Evolutionary conservation across 1,140 invertebrate species (phyloP).

Genomic region (Dinothrombium tinctorium): DNA sequence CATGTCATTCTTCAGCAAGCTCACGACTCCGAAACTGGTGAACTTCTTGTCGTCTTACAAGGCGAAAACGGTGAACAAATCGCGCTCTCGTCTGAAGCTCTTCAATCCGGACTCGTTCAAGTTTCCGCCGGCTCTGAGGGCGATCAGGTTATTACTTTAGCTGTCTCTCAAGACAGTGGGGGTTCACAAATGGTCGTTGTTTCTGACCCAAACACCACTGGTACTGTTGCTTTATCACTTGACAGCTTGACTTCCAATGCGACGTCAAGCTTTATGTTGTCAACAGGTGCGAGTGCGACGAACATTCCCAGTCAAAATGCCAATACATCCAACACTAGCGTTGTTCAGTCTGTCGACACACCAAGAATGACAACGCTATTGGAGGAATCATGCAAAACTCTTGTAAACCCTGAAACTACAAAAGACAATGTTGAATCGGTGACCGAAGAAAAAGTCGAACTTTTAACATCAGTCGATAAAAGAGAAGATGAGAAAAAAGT

Average conservation of each 20-base stretch:
- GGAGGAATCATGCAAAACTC: neutral
- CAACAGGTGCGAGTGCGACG: neutral
- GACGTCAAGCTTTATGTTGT: neutral
- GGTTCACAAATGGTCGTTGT: neutral
- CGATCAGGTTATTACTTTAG: conserved; percentile 2
- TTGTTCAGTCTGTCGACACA: conserved; percentile 7
- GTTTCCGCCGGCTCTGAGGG: neutral
- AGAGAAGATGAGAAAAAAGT: neutral
- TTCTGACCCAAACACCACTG: neutral
- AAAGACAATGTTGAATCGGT: neutral
- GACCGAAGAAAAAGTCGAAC: neutral
- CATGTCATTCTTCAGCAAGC: conserved; percentile 5
- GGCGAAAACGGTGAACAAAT: conserved; percentile 8
- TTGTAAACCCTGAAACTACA: neutral
- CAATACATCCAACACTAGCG: neutral
- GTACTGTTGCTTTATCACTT: neutral
- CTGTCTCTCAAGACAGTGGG: neutral
- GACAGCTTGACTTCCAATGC: neutral
- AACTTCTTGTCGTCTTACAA: conserved; percentile 6
- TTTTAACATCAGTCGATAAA: neutral
- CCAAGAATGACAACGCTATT: neutral
- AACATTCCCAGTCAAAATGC: neutral
- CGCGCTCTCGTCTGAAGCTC: conserved; percentile 4
- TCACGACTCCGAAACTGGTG: conserved; percentile 7
- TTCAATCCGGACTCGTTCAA: conserved; percentile 1